Evolutionary conservation across 2,797 vertebrate species (phyloP), one percentile per base, ranked within the genome.

Genomic region (Aratinga solstitialis): DNA sequence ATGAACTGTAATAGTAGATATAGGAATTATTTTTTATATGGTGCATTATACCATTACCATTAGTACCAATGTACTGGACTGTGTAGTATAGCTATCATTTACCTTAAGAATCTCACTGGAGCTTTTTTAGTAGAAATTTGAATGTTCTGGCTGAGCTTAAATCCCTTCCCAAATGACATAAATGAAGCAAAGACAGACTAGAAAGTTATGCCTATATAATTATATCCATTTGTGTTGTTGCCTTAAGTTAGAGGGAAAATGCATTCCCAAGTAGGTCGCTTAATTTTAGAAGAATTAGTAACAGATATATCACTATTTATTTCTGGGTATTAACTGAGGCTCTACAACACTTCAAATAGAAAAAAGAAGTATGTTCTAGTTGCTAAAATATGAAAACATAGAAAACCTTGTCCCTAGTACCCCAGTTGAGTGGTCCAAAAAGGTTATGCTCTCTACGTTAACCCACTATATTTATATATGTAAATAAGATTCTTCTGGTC

Each of bases 201-300:
- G 40, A 65, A 88, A 87, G 23, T 89, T 93, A 89, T 83, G 42
- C 61, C 65, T 87, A 13, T 84, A 36, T 72, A 91, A 89, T 85
- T 89, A 68, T 65, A 94, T 85, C 32, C 32, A 72, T 89, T 96
- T 89, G 45, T 47, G 14, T 42, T 87, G 48, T 63, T 87, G 45
- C 26, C 58, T 92, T 77, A 85, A 87, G 72, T 95, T 92, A 89
- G 65, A 72, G 38, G 38, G 68, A 77, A 87, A 93, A 89, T 54
- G 34, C 67, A 89, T 95, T 95, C 34, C 38, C 82, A 92, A 83
- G 65, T 83, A 72, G 56, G 32, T 83, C 6, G 24, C 82, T 95
- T 93, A 83, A 92, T 94, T 94, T 89, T 83, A 87, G 75, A 79
- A 65, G 51, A 93, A 95, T 89, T 95, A 73, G 15, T 69, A 88